These are phyloP conservation scores for Callinectes sapidus DNA, from an alignment of 2,888 invertebrate genomes.

Conservation along the genomic window DNA sequence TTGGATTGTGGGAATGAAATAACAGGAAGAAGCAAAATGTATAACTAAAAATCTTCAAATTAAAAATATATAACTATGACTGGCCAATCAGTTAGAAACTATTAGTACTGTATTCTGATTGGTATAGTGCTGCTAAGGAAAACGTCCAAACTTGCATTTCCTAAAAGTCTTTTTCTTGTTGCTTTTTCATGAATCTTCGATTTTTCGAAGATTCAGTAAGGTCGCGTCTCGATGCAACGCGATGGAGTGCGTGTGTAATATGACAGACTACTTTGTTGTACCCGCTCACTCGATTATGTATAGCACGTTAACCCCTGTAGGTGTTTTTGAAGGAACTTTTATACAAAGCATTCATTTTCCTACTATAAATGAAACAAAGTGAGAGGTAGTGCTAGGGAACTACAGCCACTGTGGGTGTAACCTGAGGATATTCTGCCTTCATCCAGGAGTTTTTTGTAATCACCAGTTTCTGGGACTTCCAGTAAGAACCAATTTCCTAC, in stretches of 20 bases:
- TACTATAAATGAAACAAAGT: conserved; percentile 69
- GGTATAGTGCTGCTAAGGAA: conserved; percentile 58
- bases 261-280: conserved; percentile 66
- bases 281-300: conserved; percentile 70
- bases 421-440: conserved; percentile 64
- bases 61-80: conserved; percentile 50
- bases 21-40: conserved; percentile 57
- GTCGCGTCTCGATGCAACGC: conserved; percentile 54
- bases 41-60: conserved; percentile 45
- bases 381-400: conserved; percentile 67
- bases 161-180: conserved; percentile 58
- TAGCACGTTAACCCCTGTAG: conserved; percentile 68
- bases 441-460: conserved; percentile 57
- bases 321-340: conserved; percentile 69
- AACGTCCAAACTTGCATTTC: conserved; percentile 67
- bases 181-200: conserved; percentile 65
- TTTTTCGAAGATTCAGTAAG: conserved; percentile 58
- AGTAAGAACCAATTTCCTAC: conserved; percentile 44
- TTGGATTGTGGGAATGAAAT: conserved; percentile 55
- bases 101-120: conserved; percentile 59
- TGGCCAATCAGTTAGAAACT: conserved; percentile 56
- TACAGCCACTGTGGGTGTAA: conserved; percentile 58
- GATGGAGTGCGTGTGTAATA: conserved; percentile 53
- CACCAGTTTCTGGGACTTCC: conserved; percentile 59
- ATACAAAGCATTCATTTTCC: conserved; percentile 68